Conservation (phyloP, 2,797 vertebrate genomes). For the Sebastolobus alascanus region DNA sequence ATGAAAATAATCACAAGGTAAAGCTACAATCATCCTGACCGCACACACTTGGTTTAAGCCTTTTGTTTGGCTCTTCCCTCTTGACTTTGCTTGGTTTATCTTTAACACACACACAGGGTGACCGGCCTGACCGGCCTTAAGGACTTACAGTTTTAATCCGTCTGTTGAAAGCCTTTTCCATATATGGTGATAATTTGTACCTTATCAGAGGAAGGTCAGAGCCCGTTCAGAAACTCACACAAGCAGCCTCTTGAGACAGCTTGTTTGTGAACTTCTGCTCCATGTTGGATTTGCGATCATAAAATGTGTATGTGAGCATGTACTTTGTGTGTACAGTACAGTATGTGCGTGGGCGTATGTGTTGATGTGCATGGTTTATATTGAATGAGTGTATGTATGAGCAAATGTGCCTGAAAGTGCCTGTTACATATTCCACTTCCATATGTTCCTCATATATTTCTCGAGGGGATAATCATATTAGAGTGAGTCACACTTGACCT, state of each 20-base stretch:
- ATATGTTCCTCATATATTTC: slow-evolving; percentile 65
- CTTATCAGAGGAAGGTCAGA: slow-evolving; percentile 32
- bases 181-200: slow-evolving; percentile 15
- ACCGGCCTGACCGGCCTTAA: slow-evolving; percentile 21
- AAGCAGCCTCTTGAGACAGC: slow-evolving; percentile 24
- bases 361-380: slow-evolving; percentile 53
- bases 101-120: slow-evolving; percentile 24
- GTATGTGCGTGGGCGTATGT: slow-evolving; percentile 38
- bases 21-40: slow-evolving; percentile 16
- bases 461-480: slow-evolving; percentile 71
- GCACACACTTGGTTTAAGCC: slow-evolving; percentile 8
- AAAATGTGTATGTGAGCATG: slow-evolving; percentile 20
- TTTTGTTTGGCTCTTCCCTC: slow-evolving; percentile 1
- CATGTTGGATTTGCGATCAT: slow-evolving; percentile 21
- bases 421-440: slow-evolving; percentile 62
- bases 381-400: slow-evolving; percentile 44
- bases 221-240: slow-evolving; percentile 13
- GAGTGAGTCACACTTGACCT: slow-evolving; percentile 75
- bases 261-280: slow-evolving; percentile 34
- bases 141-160: slow-evolving; percentile 31
- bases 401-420: slow-evolving; percentile 57
- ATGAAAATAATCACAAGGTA: slow-evolving; percentile 1
- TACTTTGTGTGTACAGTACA: slow-evolving; percentile 16
- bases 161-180: slow-evolving; percentile 23
- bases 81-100: slow-evolving; percentile 25